Base-by-base conservation (phyloP, 2,888 invertebrate species). In the Salpingus planirostris region DNA sequence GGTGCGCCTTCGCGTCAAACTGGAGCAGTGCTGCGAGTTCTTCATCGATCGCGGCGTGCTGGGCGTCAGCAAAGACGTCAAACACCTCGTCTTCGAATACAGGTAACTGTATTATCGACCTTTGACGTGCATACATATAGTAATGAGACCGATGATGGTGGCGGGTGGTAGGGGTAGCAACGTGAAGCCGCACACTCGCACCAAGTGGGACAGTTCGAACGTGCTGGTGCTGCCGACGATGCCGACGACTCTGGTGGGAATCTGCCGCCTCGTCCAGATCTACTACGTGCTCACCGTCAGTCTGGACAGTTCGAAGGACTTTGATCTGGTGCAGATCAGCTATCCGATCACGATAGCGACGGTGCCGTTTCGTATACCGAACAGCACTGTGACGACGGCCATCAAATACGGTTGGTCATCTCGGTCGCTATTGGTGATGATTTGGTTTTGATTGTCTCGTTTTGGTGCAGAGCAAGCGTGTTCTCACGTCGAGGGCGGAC, bases 291-390 rank as follows among this genome's bases (percentile, higher is more conserved):
- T 85, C 29, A 77, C 78, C 64, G 82, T 81, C 6, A 77, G 76
- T 56, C 65, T 83, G 43, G 76, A 78, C 49, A 72, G 78, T 52
- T 78, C 79, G 47, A 78, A 77, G 52, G 76, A 78, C 15, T 74
- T 74, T 24, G 82, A 83, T 50, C 73, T 79, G 44, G 70, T 84
- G 36, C 73, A 78, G 49, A 73, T 84, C 62, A 78, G 77, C 51
- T 81, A 82, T 52, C 83, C 85, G 6, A 69, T 85, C 29, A 81
- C 80, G 27, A 76, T 85, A 42, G 83, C 78, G 21, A 84, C 83
- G 3, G 76, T 81, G 45, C 84, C 84, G 25, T 78, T 77, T 55
- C 60, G 78, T 43, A 77, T 78, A 55, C 77, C 77, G 2, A 78
- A 78, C 55, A 69, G 72, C n/a, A 69, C 70, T 40, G 67, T 68